Conservation (phyloP, 1,140 invertebrate species). For the Drosophila ironensis region DNA sequence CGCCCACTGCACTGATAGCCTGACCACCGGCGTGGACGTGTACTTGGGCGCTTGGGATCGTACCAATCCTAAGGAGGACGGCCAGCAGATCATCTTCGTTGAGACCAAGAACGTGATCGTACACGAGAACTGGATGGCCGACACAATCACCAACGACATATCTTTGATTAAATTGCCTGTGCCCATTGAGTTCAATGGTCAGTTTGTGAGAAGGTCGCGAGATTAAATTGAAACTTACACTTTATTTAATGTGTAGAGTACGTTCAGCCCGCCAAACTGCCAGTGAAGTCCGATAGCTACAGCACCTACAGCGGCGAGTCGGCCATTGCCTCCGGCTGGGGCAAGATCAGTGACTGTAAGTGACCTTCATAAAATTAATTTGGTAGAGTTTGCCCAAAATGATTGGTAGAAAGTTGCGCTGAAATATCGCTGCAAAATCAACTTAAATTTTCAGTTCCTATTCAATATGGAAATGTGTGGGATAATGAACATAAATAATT, state of each 20-base stretch:
- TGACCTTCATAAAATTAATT: conserved; percentile 2
- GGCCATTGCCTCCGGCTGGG: conserved; percentile 67
- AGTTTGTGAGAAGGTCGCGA: not conserved
- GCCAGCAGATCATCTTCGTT: conserved; percentile 62
- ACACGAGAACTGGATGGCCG: conserved; percentile 25
- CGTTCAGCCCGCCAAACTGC: conserved; percentile 57
- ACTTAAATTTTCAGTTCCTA: too few relatives aligned
- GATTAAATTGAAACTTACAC: not conserved
- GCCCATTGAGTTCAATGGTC: conserved; percentile 44
- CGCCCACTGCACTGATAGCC: conserved; percentile 84
- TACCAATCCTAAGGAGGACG: conserved; percentile 41
- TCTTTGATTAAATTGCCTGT: conserved; percentile 64
- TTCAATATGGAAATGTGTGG: too few relatives aligned
- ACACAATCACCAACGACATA: conserved; percentile 55
- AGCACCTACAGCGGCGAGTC: conserved; percentile 35
- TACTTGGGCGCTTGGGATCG: conserved; percentile 64
- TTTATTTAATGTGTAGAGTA: not conserved
- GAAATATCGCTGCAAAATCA: too few relatives aligned
- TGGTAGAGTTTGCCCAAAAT: not conserved
- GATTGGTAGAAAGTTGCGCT: too few relatives aligned
- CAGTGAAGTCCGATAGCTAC: conserved; percentile 39
- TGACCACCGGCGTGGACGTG: conserved; percentile 75
- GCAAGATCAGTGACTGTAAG: conserved; percentile 58
- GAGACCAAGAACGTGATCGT: conserved; percentile 49
- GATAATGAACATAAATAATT: too few relatives aligned